Evolutionary conservation across 2,113 vertebrate genomes (phyloP).

Genomic region (Crotalus horridus): DNA sequence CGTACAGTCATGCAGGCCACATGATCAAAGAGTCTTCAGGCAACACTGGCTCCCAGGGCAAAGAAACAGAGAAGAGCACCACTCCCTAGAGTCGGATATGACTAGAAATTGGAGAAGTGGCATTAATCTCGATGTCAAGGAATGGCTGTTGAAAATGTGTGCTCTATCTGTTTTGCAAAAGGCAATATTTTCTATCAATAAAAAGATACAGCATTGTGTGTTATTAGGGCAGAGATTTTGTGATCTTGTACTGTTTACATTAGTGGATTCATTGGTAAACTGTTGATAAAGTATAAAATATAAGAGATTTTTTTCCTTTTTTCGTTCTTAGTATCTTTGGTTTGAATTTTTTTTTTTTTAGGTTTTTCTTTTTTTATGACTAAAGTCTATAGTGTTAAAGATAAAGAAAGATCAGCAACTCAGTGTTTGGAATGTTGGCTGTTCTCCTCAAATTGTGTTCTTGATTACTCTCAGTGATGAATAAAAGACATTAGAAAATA

Average conservation of each 20-base stretch:
- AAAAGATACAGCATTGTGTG: neutral
- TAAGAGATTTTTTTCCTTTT: neutral
- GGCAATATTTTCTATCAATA: neutral
- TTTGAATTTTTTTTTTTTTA: too few species aligned
- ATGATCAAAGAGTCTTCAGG: too few species aligned
- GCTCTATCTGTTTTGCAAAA: too few species aligned
- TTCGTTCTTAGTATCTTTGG: neutral
- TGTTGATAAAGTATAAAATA: neutral
- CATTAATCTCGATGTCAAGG: too few species aligned
- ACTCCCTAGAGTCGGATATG: too few species aligned
- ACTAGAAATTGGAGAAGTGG: too few species aligned
- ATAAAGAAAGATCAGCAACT: neutral
- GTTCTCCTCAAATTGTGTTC: neutral
- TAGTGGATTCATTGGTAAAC: neutral
- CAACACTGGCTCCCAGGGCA: too few species aligned
- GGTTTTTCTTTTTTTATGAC: too few species aligned
- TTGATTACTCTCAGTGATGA: neutral
- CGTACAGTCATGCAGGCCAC: too few species aligned
- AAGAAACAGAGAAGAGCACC: too few species aligned
- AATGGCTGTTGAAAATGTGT: too few species aligned
- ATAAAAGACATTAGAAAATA: neutral
- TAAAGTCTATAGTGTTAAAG: too few species aligned
- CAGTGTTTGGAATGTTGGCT: neutral
- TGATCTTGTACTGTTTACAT: neutral
- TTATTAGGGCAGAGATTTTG: neutral